A percentile compares a stretch with the other conserved stretches of the same genome.
phyloP scores from a whole-genome alignment of 2,113 vertebrate genomes.

The Plestiodon gilberti region DNA sequence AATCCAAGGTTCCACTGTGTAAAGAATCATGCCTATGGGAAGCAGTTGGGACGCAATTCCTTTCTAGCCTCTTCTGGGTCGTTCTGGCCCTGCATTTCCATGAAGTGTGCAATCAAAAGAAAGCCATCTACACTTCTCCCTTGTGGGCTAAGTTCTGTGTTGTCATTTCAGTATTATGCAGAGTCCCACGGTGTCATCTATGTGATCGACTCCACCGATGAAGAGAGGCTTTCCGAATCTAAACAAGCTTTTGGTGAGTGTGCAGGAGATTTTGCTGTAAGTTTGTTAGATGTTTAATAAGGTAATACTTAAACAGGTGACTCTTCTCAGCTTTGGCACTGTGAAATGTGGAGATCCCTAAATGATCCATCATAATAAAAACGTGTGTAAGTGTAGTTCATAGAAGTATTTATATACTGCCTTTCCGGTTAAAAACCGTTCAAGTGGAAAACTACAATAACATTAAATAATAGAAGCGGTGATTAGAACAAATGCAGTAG shows the following conservation, averaged over 20 bases:
- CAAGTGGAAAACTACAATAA: no score
- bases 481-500: no score
- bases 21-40: neutral
- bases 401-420: no score
- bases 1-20: no score
- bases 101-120: neutral
- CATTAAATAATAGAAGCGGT: no score
- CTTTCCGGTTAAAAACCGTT: no score
- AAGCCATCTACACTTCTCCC: rapidly evolving
- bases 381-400: neutral
- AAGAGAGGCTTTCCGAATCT: conserved; percentile 91
- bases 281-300: no score
- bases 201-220: conserved; percentile 96
- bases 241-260: conserved; percentile 92
- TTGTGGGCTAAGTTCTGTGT: neutral
- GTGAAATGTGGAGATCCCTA: neutral
- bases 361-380: neutral
- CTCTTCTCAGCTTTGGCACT: neutral
- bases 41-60: no score
- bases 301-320: neutral
- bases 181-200: conserved; percentile 97
- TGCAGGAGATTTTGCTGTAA: rapidly evolving
- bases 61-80: neutral
- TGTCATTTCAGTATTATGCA: conserved; percentile 88
- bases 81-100: neutral